Conservation (phyloP, 2,888 invertebrate species). For the Euplexia lucipara region DNA sequence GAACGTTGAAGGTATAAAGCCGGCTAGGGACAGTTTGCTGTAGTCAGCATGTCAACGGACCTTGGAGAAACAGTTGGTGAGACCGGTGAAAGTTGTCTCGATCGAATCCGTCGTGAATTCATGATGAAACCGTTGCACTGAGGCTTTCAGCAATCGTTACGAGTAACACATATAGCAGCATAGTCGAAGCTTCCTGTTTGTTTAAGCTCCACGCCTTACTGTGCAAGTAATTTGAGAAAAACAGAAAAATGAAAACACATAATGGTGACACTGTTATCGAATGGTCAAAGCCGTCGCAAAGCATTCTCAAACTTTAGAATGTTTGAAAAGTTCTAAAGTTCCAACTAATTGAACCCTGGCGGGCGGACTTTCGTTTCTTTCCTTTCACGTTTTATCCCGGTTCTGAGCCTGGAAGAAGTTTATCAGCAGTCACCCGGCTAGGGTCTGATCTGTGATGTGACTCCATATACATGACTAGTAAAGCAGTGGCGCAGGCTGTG, state of each 20-base stretch:
- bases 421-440: no score
- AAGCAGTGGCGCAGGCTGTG: not conserved
- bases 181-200: not conserved
- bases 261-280: no score
- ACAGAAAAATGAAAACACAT: not conserved
- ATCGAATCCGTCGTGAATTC: constrained; percentile 3
- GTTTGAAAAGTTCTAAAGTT: no score
- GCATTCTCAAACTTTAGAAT: no score
- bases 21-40: not conserved
- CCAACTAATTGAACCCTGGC: no score
- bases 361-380: no score
- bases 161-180: no score
- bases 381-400: no score
- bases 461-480: no score
- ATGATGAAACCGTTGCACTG: not conserved
- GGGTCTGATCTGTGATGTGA: no score
- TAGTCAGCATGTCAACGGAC: constrained; percentile 3
- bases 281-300: no score
- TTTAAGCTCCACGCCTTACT: not conserved
- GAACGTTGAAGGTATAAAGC: not conserved
- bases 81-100: constrained; percentile 35
- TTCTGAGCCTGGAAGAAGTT: no score
- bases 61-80: constrained; percentile 10
- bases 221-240: not conserved
- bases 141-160: constrained; percentile 16